Percentiles rank a stretch among this genome's conserved stretches.
phyloP scores from a whole-genome alignment of 2,888 invertebrate genomes.

The Drosophila emarginata region DNA sequence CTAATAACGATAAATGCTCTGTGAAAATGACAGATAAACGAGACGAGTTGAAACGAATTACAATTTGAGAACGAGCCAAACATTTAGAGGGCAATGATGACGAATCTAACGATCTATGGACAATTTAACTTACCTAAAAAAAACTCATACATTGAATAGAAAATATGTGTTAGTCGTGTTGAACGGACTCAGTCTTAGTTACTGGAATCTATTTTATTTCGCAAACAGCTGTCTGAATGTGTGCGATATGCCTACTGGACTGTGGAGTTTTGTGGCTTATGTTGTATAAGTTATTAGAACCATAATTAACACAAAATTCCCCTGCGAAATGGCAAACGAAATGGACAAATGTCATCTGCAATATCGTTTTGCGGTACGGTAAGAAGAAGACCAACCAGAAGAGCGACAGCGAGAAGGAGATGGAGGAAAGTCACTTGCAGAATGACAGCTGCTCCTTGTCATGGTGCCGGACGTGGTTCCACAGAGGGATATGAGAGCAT shows the following conservation, averaged over 20 bases:
- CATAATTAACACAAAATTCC: conserved; percentile 78
- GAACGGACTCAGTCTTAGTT: background rate
- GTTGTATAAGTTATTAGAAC: conserved; percentile 74
- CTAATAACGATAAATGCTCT: background rate
- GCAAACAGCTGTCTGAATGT: background rate
- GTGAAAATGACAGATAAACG: background rate
- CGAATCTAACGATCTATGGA: background rate
- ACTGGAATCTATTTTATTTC: conserved; percentile 4
- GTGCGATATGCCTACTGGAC: background rate
- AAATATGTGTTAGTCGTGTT: background rate
- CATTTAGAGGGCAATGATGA: background rate
- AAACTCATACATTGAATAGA: background rate
- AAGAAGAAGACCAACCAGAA: background rate
- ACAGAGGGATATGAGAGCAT: conserved; percentile 36
- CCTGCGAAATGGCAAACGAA: conserved; percentile 57
- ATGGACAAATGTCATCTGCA: conserved; percentile 77
- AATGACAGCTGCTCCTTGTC: conserved; percentile 48
- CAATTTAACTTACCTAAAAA: background rate
- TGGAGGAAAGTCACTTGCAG: conserved; percentile 20
- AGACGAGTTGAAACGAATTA: background rate
- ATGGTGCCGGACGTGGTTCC: conserved; percentile 63
- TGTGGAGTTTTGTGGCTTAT: conserved; percentile 26
- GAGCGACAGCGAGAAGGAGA: background rate
- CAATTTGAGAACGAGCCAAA: background rate
- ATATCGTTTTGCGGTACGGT: conserved; percentile 71